phyloP scores from a whole-genome alignment of 2,113 vertebrate genomes.

The Nothobranchius furzeri region DNA sequence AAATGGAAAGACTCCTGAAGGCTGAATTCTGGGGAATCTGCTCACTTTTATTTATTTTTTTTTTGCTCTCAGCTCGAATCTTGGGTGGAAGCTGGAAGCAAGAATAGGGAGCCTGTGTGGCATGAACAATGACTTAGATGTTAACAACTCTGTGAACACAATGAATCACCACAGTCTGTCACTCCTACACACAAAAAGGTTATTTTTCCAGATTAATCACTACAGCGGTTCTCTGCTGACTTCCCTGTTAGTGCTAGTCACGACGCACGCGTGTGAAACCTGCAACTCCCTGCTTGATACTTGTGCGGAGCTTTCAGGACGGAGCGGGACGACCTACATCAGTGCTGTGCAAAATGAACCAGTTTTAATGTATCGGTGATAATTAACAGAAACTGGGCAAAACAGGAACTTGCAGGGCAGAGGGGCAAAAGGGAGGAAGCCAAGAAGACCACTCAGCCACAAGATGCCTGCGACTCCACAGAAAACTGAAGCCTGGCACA shows the following conservation, averaged over 20 bases:
- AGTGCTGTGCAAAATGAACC: conserved; percentile 23
- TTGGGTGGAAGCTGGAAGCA: conserved; percentile 32
- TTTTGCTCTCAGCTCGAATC: conserved; percentile 20
- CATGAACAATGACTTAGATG: conserved; percentile 61
- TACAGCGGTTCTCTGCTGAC: conserved; percentile 47
- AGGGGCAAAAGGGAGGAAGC: conserved; percentile 39
- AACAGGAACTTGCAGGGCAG: conserved; percentile 32
- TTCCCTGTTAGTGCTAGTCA: conserved; percentile 64
- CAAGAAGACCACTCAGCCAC: conserved; percentile 73
- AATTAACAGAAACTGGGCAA: conserved; percentile 33
- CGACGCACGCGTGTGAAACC: conserved; percentile 47
- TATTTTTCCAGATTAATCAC: conserved; percentile 64
- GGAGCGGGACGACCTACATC: conserved; percentile 19
- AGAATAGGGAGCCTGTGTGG: conserved; percentile 56
- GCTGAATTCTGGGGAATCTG: conserved; percentile 40
- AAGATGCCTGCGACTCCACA: conserved; percentile 70
- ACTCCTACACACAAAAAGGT: conserved; percentile 45
- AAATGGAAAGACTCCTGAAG: conserved; percentile 53
- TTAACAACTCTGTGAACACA: conserved; percentile 53
- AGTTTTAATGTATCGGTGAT: conserved; percentile 49
- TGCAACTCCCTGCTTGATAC: conserved; percentile 21
- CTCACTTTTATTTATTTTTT: conserved; percentile 21
- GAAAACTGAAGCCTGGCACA: conserved; percentile 68
- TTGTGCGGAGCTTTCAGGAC: conserved; percentile 21
- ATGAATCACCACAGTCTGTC: conserved; percentile 62